phyloP scores from a whole-genome alignment of 2,113 vertebrate species.

The Cisticola juncidis region DNA sequence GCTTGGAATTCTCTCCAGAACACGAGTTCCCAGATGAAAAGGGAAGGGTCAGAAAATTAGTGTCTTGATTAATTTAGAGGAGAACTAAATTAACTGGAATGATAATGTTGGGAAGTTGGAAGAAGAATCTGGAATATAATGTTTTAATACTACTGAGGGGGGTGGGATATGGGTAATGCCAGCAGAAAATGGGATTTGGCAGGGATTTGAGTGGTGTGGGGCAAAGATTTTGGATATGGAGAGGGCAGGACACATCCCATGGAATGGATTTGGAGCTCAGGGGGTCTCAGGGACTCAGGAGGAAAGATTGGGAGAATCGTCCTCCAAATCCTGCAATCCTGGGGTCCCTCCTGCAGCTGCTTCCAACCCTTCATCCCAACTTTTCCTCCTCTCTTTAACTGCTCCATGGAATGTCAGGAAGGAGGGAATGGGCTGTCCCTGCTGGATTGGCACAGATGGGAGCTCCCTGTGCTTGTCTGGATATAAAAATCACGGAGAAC shows the following conservation, averaged over 20 bases:
- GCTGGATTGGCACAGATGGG: background rate
- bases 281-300: background rate
- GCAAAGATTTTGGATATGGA: background rate
- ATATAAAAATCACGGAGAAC: background rate
- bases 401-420: background rate
- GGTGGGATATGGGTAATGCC: background rate
- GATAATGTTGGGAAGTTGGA: background rate
- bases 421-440: background rate
- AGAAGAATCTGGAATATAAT: no score
- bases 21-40: background rate
- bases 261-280: rapidly evolving
- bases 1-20: background rate
- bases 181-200: background rate
- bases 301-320: background rate
- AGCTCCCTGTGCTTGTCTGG: background rate
- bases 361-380: background rate
- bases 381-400: background rate
- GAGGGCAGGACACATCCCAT: background rate
- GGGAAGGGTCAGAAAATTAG: background rate
- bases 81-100: background rate
- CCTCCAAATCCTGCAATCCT: rapidly evolving
- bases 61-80: background rate
- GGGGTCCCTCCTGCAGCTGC: background rate
- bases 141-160: background rate
- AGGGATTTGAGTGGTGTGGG: background rate